Percentiles rank a stretch among this genome's conserved stretches.
Conservation (phyloP, 2,888 invertebrate species). For the Apotomis turbidana region DNA sequence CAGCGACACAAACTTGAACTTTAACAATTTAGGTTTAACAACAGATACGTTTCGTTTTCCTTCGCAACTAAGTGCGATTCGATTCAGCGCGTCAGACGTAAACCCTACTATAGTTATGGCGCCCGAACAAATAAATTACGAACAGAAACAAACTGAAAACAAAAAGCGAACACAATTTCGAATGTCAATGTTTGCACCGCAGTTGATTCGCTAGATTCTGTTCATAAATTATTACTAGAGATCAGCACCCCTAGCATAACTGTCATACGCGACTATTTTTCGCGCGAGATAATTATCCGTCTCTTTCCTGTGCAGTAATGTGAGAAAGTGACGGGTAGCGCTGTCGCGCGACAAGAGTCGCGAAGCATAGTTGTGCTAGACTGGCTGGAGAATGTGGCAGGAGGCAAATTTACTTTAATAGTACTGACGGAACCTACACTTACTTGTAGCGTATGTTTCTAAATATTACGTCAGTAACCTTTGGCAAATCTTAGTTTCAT, state of each 20-base stretch:
- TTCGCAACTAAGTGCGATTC: background rate
- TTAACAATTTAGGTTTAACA: no score
- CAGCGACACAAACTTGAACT: no score
- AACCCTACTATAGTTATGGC: conserved; percentile 54
- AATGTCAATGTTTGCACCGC: conserved; percentile 27
- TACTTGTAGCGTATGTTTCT: no score
- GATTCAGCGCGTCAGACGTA: background rate
- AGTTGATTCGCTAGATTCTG: conserved; percentile 49
- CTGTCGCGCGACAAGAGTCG: no score
- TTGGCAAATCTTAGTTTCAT: no score
- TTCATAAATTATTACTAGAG: conserved; percentile 57
- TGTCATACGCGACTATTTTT: no score
- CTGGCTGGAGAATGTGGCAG: background rate
- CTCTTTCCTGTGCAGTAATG: no score
- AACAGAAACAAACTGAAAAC: conserved; percentile 39
- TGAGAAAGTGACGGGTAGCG: no score
- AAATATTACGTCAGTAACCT: no score
- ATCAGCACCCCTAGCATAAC: background rate
- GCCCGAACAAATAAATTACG: conserved; percentile 46
- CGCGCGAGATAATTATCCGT: no score
- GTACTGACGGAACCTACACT: no score
- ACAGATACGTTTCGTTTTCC: background rate
- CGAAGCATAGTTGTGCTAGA: no score
- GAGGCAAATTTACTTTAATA: conserved; percentile 8
- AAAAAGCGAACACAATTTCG: conserved; percentile 28